Evolutionary conservation across 2,797 vertebrate genomes (phyloP).

Genomic region (Poecile montanus): DNA sequence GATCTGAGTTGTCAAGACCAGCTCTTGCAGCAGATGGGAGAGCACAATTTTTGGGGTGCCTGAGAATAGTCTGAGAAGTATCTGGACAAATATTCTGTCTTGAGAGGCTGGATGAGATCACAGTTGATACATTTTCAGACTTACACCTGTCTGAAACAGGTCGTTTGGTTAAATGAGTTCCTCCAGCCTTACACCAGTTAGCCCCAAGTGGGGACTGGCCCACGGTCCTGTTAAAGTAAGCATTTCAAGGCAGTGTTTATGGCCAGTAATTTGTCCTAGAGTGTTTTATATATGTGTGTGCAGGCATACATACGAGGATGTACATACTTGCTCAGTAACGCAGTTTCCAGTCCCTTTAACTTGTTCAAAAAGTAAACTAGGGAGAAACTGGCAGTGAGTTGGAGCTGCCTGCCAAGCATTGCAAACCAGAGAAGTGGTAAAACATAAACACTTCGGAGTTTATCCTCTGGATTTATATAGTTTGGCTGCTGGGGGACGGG

Average conservation of each 20-base stretch:
- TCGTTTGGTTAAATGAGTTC: neutral
- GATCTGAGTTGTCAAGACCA: neutral
- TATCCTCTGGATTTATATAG: conserved; percentile 36
- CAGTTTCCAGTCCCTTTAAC: conserved; percentile 27
- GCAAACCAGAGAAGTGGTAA: conserved; percentile 66
- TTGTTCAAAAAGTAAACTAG: conserved; percentile 49
- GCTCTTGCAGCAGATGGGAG: neutral
- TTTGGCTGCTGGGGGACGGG: neutral
- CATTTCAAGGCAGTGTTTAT: conserved; percentile 18
- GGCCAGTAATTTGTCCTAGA: conserved; percentile 21
- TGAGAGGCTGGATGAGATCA: neutral
- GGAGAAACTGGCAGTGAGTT: conserved; percentile 44
- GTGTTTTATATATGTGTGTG: neutral
- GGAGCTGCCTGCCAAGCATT: conserved; percentile 28
- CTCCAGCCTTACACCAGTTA: neutral
- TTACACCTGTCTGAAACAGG: neutral
- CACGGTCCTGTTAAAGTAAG: neutral
- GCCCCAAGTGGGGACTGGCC: neutral
- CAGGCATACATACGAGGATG: neutral
- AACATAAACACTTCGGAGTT: conserved; percentile 67
- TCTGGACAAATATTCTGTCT: neutral
- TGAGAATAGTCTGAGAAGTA: neutral
- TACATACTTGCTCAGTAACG: neutral
- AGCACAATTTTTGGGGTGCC: neutral
- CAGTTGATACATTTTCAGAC: neutral